Evolutionary conservation across 2,797 vertebrate genomes (phyloP).

Genomic region (Coregonus ussuriensis): DNA sequence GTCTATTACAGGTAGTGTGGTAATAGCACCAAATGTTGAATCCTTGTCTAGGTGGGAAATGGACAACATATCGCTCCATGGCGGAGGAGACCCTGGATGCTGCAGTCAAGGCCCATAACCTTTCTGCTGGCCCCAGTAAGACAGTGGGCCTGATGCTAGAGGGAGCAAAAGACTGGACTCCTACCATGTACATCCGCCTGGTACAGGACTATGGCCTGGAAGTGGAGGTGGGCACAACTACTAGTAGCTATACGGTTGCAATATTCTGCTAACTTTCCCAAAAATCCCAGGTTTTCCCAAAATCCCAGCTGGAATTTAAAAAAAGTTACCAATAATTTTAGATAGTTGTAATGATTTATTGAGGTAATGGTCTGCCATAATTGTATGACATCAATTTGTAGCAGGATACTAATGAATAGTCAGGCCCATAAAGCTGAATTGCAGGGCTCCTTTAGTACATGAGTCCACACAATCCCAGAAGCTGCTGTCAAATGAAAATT

Average conservation of each 20-base stretch:
- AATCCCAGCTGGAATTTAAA: neutral
- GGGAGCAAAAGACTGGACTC: conserved; percentile 87
- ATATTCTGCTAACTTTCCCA: neutral
- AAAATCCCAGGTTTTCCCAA: neutral
- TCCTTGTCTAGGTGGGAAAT: conserved; percentile 86
- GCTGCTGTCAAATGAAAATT: conserved; percentile 1
- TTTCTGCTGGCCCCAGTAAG: conserved; percentile 72
- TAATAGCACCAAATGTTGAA: neutral
- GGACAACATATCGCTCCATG: conserved; percentile 96
- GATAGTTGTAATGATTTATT: neutral
- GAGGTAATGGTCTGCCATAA: neutral
- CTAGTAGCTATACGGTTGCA: neutral
- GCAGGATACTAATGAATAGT: conserved; percentile 3
- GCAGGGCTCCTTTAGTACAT: neutral
- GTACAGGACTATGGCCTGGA: conserved; percentile 96
- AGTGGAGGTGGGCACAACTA: conserved; percentile 79
- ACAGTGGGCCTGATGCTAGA: conserved; percentile 84
- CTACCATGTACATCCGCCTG: conserved; percentile 92
- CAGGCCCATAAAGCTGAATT: neutral
- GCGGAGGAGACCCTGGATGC: conserved; percentile 88
- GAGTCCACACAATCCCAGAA: neutral
- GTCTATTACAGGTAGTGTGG: neutral
- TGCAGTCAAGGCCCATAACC: conserved; percentile 70
- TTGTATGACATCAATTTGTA: conserved; percentile 10
- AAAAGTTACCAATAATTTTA: neutral